A percentile compares a stretch with the other conserved stretches of the same genome.
Conservation (phyloP, 1,140 invertebrate species). For the Halesus radiatus region DNA sequence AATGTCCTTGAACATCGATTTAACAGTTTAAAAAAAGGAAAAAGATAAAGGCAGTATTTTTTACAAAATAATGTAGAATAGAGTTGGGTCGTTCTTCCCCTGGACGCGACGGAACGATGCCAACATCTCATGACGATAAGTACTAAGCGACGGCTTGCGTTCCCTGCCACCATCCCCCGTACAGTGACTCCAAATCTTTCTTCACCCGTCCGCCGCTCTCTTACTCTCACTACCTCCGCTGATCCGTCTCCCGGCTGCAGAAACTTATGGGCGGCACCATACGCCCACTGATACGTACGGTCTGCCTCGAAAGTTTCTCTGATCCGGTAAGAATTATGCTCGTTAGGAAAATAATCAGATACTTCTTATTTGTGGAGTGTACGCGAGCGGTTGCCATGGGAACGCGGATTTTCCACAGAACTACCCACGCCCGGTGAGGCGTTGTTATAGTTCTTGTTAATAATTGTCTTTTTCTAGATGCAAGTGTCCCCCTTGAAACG, state of each 20-base stretch:
- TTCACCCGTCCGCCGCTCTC: background rate
- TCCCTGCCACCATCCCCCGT: conserved; percentile 21
- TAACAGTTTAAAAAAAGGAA: too few species aligned
- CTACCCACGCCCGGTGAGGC: conserved; percentile 7
- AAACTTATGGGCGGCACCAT: background rate
- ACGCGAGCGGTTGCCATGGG: conserved; percentile 55
- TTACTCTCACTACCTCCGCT: background rate
- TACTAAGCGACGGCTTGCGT: conserved; percentile 53
- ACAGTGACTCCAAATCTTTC: conserved; percentile 35
- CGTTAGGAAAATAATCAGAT: conserved; percentile 6
- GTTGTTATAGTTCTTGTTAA: background rate
- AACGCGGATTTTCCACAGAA: conserved; percentile 54
- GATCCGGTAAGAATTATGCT: background rate
- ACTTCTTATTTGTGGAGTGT: conserved; percentile 19
- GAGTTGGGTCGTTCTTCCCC: conserved; percentile 22
- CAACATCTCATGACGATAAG: conserved; percentile 55
- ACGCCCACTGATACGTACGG: background rate
- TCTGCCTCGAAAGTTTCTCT: background rate
- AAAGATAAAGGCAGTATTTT: too few species aligned
- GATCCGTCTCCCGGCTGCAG: background rate
- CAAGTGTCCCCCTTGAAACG: too few species aligned
- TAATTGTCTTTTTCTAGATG: background rate
- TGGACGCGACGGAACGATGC: conserved; percentile 41
- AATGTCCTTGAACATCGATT: too few species aligned
- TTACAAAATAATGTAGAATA: too few species aligned